Base-by-base conservation (phyloP, 2,888 invertebrate species). In the Criorhina ranunculi region DNA sequence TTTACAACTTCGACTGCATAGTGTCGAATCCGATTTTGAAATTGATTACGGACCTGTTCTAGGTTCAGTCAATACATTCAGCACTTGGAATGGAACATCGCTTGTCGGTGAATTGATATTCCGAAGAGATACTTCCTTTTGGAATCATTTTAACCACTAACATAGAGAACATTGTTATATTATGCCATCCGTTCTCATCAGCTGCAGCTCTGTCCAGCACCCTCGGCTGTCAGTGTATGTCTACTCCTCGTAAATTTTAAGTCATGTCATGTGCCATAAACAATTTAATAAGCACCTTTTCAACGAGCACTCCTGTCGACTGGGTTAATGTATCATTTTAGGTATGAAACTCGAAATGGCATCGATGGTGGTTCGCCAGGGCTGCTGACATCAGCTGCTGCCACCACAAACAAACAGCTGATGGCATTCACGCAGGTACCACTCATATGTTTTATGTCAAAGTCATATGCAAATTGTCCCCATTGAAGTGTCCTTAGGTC, bases 221-320 rank as follows among this genome's bases (percentile, higher is more conserved):
- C 12, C 17, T 9, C 31, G 53, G 51, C 40, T 53, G 42, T n/a
- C 9, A 29, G 7, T 24, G 31, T 5, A 24, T 1, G 9, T 11
- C 33, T 17, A 40, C 40, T 69, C 19, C 29, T 17, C 46, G 8
- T 42, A 75, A 75, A 78, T 78, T 62, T 19, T 37, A 64, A 57
- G 62, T 46, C 40, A 64, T 70, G 70, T 62, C 62, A 57, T 31
- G 53, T 53, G 60, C 33, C n/a, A 53, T 60, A 60, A 60, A 72
- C 17, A 49, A 55, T 44, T 78, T 35, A 55, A 46, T 64, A 46
- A 70, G 55, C 55, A 78, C 55, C 78, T 49, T 70, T 78, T 19
- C 44, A 57, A 49, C 12, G 60, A 33, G 6, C 40, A 51, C 19
- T 37, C n/a, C 46, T 70, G 42, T 35, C 5, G n/a, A 17, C 31